phyloP scores from a whole-genome alignment of 2,888 invertebrate species.

The Saturnia pavonia region DNA sequence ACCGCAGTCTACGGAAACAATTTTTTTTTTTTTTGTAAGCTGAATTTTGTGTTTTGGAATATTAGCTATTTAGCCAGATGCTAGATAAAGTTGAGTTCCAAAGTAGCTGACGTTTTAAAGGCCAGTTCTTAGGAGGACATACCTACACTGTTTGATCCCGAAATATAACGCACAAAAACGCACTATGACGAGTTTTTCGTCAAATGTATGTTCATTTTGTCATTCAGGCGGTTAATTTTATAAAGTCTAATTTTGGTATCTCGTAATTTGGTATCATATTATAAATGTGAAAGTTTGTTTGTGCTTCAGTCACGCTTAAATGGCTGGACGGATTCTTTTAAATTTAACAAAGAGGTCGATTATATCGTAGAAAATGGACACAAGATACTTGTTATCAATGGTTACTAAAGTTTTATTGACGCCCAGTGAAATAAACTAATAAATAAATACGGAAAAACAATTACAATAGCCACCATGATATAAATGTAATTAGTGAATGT shows the following conservation, averaged over 20 bases:
- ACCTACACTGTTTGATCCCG: not conserved
- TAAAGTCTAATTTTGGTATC: not conserved
- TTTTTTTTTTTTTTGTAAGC: not conserved
- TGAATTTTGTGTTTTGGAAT: not conserved
- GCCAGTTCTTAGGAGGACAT: not conserved
- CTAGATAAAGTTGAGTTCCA: too few relatives aligned
- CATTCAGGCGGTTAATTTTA: not conserved
- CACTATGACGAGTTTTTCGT: not conserved
- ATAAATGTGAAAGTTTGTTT: too few relatives aligned
- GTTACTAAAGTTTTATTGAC: too few relatives aligned
- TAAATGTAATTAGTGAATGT: not conserved
- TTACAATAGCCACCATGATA: not conserved
- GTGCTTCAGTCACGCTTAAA: too few relatives aligned
- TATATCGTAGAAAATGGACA: too few relatives aligned
- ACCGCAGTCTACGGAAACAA: constrained; percentile 85
- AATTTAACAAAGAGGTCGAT: too few relatives aligned
- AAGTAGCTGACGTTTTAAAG: not conserved
- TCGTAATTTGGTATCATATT: too few relatives aligned
- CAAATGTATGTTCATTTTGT: not conserved
- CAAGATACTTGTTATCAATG: too few relatives aligned
- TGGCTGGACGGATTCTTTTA: too few relatives aligned
- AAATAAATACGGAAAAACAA: not conserved
- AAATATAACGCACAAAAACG: not conserved
- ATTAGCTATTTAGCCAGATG: not conserved
- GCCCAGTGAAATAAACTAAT: too few relatives aligned